Evolutionary conservation across 2,113 vertebrate species (phyloP), one percentile per base, ranked within the genome.

Genomic region (Carollia perspicillata): DNA sequence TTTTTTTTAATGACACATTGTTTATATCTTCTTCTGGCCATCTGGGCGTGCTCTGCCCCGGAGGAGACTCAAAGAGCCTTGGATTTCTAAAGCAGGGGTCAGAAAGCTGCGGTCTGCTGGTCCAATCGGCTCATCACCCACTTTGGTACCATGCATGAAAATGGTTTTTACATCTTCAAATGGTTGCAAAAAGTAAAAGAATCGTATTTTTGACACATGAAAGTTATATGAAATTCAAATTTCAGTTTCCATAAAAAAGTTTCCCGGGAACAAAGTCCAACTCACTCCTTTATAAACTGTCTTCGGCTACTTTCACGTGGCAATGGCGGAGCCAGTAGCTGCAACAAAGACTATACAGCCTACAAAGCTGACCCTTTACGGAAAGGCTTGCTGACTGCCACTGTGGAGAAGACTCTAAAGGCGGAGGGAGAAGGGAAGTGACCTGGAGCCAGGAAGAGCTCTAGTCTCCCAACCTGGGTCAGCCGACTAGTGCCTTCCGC

Each of bases 161-260:
- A 60, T 35, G 66, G 8, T 58, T 69, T 85, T 72, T 44, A 69
- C 11, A 42, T 20, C 79, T 84, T 81, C 30, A 30, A 80, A 33
- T 91, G 77, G n/a, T 80, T 79, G 47, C 10, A 37, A 66, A 89
- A 84, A 66, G 40, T 33, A 65, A 42, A 81, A 69, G 30, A 75
- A 16, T 40, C 66, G 17, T 72, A 88, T 89, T 84, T 79, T 68
- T 81, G 66, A 81, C 42, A 77, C 66, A 69, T 53, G 65, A 53
- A 93, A 94, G 37, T 96, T 74, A 66, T 17, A 79, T 44, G 72
- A 78, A 92, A 92, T 80, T 80, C 84, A 78, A 95, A 84, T 72
- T 77, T 83, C 47, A 33, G 18, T 51, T 18, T 71, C 66, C 47
- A 58, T 58, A 74, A 42, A 79, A 88, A 85, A 65, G 42, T 90